These are phyloP conservation scores for Acanthis flammea DNA, from an alignment of 2,797 vertebrate species.

Conservation along the genomic window DNA sequence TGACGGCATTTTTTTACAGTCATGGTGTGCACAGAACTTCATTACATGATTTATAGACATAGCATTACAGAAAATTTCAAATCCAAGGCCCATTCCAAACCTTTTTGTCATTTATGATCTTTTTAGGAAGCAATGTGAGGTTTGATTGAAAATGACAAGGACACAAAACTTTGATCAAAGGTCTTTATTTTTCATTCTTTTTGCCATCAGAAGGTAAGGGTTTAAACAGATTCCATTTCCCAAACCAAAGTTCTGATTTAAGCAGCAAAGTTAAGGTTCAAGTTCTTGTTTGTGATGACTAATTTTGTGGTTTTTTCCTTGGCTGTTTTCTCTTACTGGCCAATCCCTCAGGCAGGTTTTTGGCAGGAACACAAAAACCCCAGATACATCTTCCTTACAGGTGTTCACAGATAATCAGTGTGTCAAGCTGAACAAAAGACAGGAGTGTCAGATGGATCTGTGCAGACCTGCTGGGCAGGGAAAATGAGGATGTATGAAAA, in stretches of 20 bases:
- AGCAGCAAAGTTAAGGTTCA: neutral
- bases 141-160: neutral
- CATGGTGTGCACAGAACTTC: neutral
- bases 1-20: accelerated
- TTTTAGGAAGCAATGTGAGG: neutral
- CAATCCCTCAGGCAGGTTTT: neutral
- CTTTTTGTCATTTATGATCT: neutral
- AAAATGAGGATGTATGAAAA: neutral
- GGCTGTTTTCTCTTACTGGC: neutral
- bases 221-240: neutral
- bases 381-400: neutral
- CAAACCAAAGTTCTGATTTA: neutral
- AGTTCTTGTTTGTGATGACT: neutral
- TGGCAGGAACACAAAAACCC: neutral
- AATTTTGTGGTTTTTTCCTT: neutral
- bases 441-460: neutral
- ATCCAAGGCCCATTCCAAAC: neutral
- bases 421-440: neutral
- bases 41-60: neutral
- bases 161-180: neutral
- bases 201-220: neutral
- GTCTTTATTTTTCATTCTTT: neutral
- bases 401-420: neutral
- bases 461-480: neutral
- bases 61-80: neutral